Conservation (phyloP, 2,797 vertebrate genomes). For the Hoplostethus atlanticus region DNA sequence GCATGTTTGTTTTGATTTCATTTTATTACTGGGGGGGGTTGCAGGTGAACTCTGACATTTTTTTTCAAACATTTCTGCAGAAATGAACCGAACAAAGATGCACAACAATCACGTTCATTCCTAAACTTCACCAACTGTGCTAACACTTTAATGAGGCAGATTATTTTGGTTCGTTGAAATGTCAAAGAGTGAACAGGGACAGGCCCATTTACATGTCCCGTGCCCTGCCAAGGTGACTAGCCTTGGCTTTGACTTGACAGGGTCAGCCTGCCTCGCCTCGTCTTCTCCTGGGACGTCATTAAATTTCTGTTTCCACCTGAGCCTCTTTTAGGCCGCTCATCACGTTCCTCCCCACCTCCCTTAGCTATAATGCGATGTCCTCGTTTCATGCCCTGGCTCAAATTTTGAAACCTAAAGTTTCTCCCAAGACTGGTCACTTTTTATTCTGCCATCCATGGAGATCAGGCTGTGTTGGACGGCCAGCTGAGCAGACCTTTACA, state of each 20-base stretch:
- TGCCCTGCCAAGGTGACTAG: constrained; percentile 69
- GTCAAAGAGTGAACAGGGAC: constrained; percentile 57
- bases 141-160: constrained; percentile 51
- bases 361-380: constrained; percentile 69
- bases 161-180: constrained; percentile 62
- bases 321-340: constrained; percentile 71
- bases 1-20: constrained; percentile 11
- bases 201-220: constrained; percentile 72
- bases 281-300: constrained; percentile 81
- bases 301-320: constrained; percentile 78
- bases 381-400: constrained; percentile 66
- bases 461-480: constrained; percentile 36
- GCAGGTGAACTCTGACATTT: background rate
- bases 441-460: constrained; percentile 47
- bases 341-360: constrained; percentile 66
- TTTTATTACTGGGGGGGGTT: background rate
- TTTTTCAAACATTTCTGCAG: background rate
- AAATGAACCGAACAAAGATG: constrained; percentile 11
- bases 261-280: constrained; percentile 73
- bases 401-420: constrained; percentile 64
- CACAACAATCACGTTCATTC: background rate
- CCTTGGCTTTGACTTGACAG: constrained; percentile 74
- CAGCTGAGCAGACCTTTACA: constrained; percentile 48
- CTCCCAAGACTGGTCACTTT: constrained; percentile 53
- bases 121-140: constrained; percentile 21